phyloP scores from a whole-genome alignment of 2,888 invertebrate species.

The Heliconius ethilla region DNA sequence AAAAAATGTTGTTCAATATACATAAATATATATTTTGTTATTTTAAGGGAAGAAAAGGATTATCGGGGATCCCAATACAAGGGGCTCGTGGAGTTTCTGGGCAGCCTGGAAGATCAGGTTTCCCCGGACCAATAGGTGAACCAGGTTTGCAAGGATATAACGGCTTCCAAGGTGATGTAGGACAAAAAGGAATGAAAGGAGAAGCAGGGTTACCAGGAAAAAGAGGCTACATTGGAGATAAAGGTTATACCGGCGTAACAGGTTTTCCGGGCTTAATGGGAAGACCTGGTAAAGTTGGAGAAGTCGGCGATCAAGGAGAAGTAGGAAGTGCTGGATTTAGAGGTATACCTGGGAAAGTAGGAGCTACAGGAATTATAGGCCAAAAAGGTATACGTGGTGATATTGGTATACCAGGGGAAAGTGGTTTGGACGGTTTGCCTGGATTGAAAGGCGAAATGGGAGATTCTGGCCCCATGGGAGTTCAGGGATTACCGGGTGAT shows the following conservation, averaged over 20 bases:
- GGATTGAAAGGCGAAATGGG: conserved; percentile 69
- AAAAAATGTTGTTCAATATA: not conserved
- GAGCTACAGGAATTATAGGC: conserved; percentile 60
- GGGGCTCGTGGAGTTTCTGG: conserved; percentile 88
- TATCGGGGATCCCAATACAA: conserved; percentile 68
- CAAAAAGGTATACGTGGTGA: conserved; percentile 55
- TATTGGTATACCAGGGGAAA: conserved; percentile 54
- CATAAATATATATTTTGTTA: conserved; percentile 12
- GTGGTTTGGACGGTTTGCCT: conserved; percentile 66
- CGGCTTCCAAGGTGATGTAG: conserved; percentile 68
- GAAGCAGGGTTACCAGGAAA: conserved; percentile 72
- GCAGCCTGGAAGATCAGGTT: conserved; percentile 87
- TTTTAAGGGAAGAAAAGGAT: conserved; percentile 73
- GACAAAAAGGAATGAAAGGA: conserved; percentile 82
- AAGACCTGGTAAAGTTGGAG: conserved; percentile 60
- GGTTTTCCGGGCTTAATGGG: conserved; percentile 72
- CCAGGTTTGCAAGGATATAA: conserved; percentile 72
- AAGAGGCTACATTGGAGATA: conserved; percentile 65
- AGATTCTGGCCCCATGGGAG: conserved; percentile 78
- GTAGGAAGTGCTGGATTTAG: conserved; percentile 82
- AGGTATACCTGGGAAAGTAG: conserved; percentile 86
- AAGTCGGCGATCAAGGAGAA: conserved; percentile 71
- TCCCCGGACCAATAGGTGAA: conserved; percentile 81
- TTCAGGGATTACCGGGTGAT: conserved; percentile 81
- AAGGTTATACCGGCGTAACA: conserved; percentile 64